Evolutionary conservation across 2,113 vertebrate species (phyloP).

Genomic region (Hippocampus comes): DNA sequence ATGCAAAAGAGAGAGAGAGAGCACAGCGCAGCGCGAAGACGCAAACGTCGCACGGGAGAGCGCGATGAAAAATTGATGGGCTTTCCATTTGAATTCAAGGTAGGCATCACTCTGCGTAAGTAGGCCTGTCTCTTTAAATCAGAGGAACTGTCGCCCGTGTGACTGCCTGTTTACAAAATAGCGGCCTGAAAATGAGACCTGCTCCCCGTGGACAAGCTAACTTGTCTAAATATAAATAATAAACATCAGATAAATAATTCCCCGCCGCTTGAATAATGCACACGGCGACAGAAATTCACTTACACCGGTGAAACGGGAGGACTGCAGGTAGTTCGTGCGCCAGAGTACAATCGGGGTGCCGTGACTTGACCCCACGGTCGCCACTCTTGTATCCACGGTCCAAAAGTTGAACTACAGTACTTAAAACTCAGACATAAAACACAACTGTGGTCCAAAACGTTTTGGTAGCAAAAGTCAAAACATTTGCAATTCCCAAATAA

Average conservation of each 20-base stretch:
- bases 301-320: conserved; percentile 62
- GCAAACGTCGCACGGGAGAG: conserved; percentile 62
- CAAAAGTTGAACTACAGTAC: not conserved
- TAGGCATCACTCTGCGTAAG: conserved; percentile 74
- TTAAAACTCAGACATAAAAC: not conserved
- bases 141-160: conserved; percentile 71
- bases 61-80: conserved; percentile 73
- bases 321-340: conserved; percentile 60
- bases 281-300: conserved; percentile 64
- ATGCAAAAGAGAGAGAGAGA: conserved; percentile 24
- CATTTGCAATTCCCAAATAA: too few relatives aligned
- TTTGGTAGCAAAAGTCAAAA: too few relatives aligned
- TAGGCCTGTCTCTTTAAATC: conserved; percentile 77
- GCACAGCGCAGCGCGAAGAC: conserved; percentile 28
- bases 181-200: conserved; percentile 80
- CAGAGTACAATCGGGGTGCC: conserved; percentile 44
- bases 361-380: conserved; percentile 31
- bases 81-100: conserved; percentile 76
- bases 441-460: too few relatives aligned
- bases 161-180: conserved; percentile 80
- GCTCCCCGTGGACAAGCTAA: conserved; percentile 72
- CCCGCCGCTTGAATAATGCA: conserved; percentile 73
- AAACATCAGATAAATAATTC: conserved; percentile 81
- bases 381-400: not conserved
- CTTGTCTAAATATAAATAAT: conserved; percentile 83